These are phyloP conservation scores for Halesus radiatus DNA, from an alignment of 1,140 invertebrate species.

Conservation along the genomic window DNA sequence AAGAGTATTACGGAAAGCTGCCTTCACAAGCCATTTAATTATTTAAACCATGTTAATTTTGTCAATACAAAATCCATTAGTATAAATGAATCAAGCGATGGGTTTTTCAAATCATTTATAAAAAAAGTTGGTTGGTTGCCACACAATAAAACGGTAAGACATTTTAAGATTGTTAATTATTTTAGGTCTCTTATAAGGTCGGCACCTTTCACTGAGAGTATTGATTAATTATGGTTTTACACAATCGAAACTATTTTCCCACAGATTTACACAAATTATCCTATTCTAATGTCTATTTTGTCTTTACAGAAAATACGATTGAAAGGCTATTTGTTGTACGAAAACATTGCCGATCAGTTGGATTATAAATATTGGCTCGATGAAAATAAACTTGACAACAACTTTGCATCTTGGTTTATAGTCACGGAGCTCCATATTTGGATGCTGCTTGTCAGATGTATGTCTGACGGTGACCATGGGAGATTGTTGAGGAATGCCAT, in stretches of 20 bases:
- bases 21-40: background rate
- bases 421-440: constrained; percentile 89
- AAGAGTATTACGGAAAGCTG: background rate
- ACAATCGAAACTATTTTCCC: too few species aligned
- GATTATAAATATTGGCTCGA: constrained; percentile 74
- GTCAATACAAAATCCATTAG: background rate
- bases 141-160: constrained; percentile 62
- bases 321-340: constrained; percentile 75
- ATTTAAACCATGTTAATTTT: constrained; percentile 6
- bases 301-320: constrained; percentile 72
- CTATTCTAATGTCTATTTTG: too few species aligned
- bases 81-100: constrained; percentile 57
- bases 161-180: too few species aligned
- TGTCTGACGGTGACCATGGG: constrained; percentile 84
- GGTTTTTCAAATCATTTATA: constrained; percentile 67
- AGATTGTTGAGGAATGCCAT: constrained; percentile 79
- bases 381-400: constrained; percentile 81
- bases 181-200: too few species aligned
- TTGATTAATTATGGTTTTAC: too few species aligned
- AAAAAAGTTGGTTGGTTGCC: constrained; percentile 68
- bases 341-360: constrained; percentile 75
- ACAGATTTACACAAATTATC: too few species aligned
- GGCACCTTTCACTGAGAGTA: too few species aligned
- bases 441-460: constrained; percentile 82
- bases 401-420: constrained; percentile 87